Evolutionary conservation across 23 tunicate genomes (phyloP).

Genomic region (Styela clava): DNA sequence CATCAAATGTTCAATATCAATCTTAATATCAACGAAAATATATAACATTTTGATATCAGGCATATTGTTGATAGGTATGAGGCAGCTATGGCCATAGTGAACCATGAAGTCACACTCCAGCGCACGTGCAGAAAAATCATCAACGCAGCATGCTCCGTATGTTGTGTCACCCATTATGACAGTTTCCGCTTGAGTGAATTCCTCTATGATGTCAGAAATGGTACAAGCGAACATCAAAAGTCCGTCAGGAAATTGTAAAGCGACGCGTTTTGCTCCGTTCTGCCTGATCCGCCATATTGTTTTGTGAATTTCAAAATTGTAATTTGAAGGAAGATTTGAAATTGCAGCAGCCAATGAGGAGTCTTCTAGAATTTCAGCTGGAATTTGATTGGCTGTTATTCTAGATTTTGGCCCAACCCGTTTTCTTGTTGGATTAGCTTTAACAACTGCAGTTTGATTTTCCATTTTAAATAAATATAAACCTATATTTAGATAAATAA

Average conservation of each 20-base stretch:
- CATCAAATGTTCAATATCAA: conserved; percentile 81
- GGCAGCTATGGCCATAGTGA: conserved; percentile 95
- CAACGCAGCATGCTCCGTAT: conserved; percentile 98
- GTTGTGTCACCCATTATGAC: conserved; percentile 98
- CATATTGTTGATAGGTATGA: conserved; percentile 90
- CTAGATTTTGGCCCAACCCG: conserved; percentile 66
- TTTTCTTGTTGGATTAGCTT: conserved; percentile 80
- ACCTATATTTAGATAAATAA: no score
- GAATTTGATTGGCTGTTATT: conserved; percentile 52
- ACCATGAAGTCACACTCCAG: conserved; percentile 94
- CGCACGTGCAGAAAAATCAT: conserved; percentile 79
- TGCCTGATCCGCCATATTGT: conserved; percentile 76
- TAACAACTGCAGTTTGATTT: conserved; percentile 51
- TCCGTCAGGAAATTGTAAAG: conserved; percentile 98
- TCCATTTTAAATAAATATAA: no score
- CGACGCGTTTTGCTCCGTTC: conserved; percentile 74
- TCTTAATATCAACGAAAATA: conserved; percentile 87
- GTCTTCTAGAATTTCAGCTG: conserved; percentile 81
- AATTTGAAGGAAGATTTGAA: conserved; percentile 66
- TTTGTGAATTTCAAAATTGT: conserved; percentile 96
- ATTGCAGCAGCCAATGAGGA: conserved; percentile 61
- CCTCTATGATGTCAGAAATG: conserved; percentile 88
- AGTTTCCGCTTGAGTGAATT: conserved; percentile 83
- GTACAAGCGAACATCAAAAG: conserved; percentile 83
- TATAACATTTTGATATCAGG: conserved; percentile 97